Evolutionary conservation across 2,888 invertebrate genomes (phyloP), one percentile per base, ranked within the genome.

Genomic region (Chesias legatella): DNA sequence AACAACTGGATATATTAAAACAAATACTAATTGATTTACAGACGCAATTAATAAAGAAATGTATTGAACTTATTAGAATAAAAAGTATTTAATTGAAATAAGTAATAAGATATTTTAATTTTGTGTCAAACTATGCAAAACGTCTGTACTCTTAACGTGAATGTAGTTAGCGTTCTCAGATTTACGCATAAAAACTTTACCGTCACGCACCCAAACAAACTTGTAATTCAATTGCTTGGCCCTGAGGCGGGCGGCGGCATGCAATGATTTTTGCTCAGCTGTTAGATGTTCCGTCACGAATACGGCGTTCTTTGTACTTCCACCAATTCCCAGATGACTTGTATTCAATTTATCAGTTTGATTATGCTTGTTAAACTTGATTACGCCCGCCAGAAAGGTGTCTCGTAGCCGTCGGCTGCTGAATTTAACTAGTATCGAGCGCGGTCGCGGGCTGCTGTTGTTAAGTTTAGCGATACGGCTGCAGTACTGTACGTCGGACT

Each of bases 351-450:
- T 30, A 28, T 34, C n/a, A 26, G 26, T 23, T 0, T 22, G 7
- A 13, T 36, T 28, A 9, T n/a, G 10, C 24, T 29, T 29, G 17
- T 36, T 36, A 3, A 23, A 29, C 23, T 36, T 29, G 23, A 29
- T 24, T 0, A 36, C 36, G 13, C 23, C 29, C 6, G 36, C 36
- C 4, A 36, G 10, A 1, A 29, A 5, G 10, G 8, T 6, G 7
- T 36, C 36, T 1, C 36, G 36, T 6, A 36, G 17, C 1, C 33
- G 33, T 3, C 33, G 26, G 20, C 46, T 53, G 28, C 21, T 29
- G 10, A 58, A 53, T 25, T 53, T 52, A 0, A 54, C 48, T 8
- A 58, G 6, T 3, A 55, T 45, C 0, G 50, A 45, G 7, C 55
- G 39, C n/a, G 55, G 51, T 4, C 51, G 39, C 1, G 29, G 6